These are phyloP conservation scores for Napeogenes inachia DNA, from an alignment of 2,888 invertebrate species.

Conservation along the genomic window DNA sequence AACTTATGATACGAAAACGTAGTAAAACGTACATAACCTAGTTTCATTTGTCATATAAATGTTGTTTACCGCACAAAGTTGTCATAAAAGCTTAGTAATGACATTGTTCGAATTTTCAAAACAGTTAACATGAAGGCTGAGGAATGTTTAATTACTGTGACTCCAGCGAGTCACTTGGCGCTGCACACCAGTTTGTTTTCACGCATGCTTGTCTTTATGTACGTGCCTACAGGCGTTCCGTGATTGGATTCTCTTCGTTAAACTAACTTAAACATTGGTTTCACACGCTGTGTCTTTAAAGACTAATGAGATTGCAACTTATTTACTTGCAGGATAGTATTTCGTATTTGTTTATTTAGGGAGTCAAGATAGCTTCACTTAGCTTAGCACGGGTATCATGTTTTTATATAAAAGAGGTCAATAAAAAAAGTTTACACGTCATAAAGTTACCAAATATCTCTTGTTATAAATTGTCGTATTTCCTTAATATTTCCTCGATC, in stretches of 20 bases:
- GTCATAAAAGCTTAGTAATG: slow-evolving; percentile 31
- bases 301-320: background rate
- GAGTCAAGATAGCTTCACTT: no score
- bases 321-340: background rate
- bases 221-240: slow-evolving; percentile 16
- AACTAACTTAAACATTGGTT: slow-evolving; percentile 1
- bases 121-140: slow-evolving; percentile 59
- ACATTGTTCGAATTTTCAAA: slow-evolving; percentile 70
- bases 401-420: no score
- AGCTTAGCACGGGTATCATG: no score
- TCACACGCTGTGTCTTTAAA: background rate
- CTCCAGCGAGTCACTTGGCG: slow-evolving; percentile 43
- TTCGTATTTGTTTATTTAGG: no score
- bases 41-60: background rate
- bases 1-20: slow-evolving; percentile 5
- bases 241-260: background rate
- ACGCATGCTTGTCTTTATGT: slow-evolving; percentile 28
- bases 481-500: no score
- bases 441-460: no score
- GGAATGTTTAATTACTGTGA: slow-evolving; percentile 71
- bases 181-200: slow-evolving; percentile 29
- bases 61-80: slow-evolving; percentile 22
- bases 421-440: no score
- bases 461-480: no score
- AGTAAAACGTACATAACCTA: slow-evolving; percentile 17